phyloP scores from a whole-genome alignment of 2,888 invertebrate genomes.

The Trichopria drosophilae region DNA sequence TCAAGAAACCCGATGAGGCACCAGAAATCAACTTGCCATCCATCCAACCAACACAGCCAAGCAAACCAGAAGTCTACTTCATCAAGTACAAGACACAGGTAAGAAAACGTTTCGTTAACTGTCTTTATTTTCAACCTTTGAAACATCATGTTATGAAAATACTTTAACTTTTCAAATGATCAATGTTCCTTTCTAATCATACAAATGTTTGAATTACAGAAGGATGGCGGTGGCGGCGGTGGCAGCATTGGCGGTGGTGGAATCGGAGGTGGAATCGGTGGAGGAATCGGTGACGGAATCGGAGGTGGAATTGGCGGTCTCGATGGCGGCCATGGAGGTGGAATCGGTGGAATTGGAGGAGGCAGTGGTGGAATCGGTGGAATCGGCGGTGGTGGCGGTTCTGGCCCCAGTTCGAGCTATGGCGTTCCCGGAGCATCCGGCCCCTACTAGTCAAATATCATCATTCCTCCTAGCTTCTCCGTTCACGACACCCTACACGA shows the following conservation, averaged over 20 bases:
- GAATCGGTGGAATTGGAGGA: conserved; percentile 40
- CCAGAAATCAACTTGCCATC: conserved; percentile 79
- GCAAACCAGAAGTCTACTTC: conserved; percentile 90
- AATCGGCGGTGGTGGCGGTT: conserved; percentile 48
- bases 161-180: too few relatives aligned
- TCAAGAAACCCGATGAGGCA: conserved; percentile 84
- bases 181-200: too few relatives aligned
- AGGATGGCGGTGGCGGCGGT: conserved; percentile 44
- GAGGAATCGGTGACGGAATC: conserved; percentile 41
- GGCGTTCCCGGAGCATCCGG: conserved; percentile 71
- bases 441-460: conserved; percentile 64
- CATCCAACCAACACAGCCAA: conserved; percentile 78
- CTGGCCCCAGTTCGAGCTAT: conserved; percentile 64
- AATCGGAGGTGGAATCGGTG: conserved; percentile 46
- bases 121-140: too few relatives aligned
- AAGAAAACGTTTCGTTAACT: conserved; percentile 19
- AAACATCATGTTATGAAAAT: too few relatives aligned
- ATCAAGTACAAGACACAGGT: conserved; percentile 78
- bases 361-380: conserved; percentile 39
- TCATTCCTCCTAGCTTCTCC: conserved; percentile 38
- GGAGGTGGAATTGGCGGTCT: conserved; percentile 46
- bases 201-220: conserved; percentile 36
- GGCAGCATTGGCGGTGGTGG: conserved; percentile 39
- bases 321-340: conserved; percentile 40
- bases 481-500: conserved; percentile 33